Evolutionary conservation across 2,888 invertebrate species (phyloP), one percentile per base, ranked within the genome.

Genomic region (Drosophila putrida): DNA sequence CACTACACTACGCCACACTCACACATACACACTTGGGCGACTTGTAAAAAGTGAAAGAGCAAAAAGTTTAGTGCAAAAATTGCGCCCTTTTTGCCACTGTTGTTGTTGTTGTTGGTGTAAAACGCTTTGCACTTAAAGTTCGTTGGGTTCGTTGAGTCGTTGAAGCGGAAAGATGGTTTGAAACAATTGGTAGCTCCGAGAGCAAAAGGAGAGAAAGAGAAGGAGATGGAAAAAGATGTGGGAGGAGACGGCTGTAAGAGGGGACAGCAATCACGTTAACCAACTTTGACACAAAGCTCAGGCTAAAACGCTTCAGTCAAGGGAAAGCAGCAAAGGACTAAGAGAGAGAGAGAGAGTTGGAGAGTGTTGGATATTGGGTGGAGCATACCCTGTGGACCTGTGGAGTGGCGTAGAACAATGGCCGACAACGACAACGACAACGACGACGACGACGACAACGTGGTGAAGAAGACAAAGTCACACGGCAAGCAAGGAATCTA

Each of bases 401-500:
- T 25, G 33, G 46, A 31, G 13, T 13, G 38, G 36, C 11, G 31
- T 31, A 9, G 57, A 78, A 86, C 87, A 81, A 81, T 81, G 84
- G 78, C 53, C 62, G 65, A 68, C 59, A 58, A 71, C 31, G 61
- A 9, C 9, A 53, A 27, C 31, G 44, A 51, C 38, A 27, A 55
- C 35, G 13, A 28, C 47, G 28, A 54, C 53, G 41, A 49, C 58
- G n/a, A 44, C 58, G 58, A 50, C 25, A 54, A 54, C 69, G 78
- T 61, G 68, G 69, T 51, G 68, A 51, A 65, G 66, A 80, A 80
- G 88, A 82, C 78, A 82, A 89, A 89, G 90, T 90, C 90, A 88
- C 79, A 89, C 81, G 85, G 82, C 90, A 82, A 89, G 89, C 84
- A 82, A 90, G 89, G 90, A 92, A 91, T 91, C 91, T 92, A 91